Evolutionary conservation across 2,888 invertebrate genomes (phyloP).

Genomic region (Pristionchus exspectatus): DNA sequence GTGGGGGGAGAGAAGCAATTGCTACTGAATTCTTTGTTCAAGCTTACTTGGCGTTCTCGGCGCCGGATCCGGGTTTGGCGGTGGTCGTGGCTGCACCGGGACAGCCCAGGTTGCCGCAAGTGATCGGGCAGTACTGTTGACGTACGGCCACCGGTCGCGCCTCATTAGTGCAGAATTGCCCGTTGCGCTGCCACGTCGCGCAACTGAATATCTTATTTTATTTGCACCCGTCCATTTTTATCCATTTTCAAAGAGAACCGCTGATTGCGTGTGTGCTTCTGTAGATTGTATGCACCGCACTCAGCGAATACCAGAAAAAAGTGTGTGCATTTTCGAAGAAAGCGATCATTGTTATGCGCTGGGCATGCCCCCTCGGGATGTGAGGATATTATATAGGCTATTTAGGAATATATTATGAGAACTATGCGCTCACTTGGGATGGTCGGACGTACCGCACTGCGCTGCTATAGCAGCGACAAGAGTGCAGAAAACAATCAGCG

Average conservation of each 20-base stretch:
- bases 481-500: not conserved
- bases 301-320: too few relatives aligned
- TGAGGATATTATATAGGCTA: too few relatives aligned
- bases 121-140: conserved; percentile 18
- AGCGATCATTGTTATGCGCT: too few relatives aligned
- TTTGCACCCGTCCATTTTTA: too few relatives aligned
- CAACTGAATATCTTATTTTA: too few relatives aligned
- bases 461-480: not conserved
- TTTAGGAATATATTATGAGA: too few relatives aligned
- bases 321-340: not conserved
- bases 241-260: too few relatives aligned
- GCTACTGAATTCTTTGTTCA: too few relatives aligned
- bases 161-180: not conserved
- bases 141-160: not conserved
- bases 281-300: too few relatives aligned
- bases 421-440: conserved; percentile 23
- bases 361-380: too few relatives aligned
- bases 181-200: conserved; percentile 10
- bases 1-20: too few relatives aligned
- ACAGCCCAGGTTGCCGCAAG: conserved; percentile 19
- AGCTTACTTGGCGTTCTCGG: conserved; percentile 8
- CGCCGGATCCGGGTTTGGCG: not conserved
- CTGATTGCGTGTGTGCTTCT: too few relatives aligned
- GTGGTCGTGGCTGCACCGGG: not conserved
- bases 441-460: conserved; percentile 34